phyloP scores from a whole-genome alignment of 2,113 vertebrate species.

The Chroicocephalus ridibundus region DNA sequence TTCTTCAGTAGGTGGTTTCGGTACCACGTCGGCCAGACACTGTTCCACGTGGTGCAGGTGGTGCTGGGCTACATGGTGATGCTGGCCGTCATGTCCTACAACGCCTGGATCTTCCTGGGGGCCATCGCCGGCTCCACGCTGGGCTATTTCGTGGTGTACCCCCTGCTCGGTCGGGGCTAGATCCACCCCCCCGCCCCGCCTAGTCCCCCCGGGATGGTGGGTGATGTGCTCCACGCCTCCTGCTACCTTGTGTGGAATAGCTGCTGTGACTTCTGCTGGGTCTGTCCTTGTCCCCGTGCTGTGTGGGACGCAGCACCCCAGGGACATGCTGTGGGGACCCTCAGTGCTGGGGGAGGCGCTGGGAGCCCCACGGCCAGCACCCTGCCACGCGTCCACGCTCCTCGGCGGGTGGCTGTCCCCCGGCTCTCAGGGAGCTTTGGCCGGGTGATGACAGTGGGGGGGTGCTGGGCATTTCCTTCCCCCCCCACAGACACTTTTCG shows the following conservation, averaged over 20 bases:
- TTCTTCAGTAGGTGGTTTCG: constrained; percentile 72
- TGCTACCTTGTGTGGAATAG: neutral
- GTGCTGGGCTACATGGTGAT: constrained; percentile 91
- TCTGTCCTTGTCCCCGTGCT: neutral
- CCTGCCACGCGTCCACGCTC: neutral
- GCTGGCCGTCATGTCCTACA: constrained; percentile 97
- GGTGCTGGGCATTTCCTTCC: neutral
- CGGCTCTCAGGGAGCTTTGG: neutral
- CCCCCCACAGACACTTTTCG: neutral
- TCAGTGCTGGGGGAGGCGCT: neutral
- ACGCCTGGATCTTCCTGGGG: constrained; percentile 91
- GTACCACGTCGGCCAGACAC: constrained; percentile 78
- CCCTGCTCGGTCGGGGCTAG: constrained; percentile 74
- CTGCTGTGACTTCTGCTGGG: constrained; percentile 19
- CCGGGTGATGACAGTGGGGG: rapidly evolving
- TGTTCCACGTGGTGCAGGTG: constrained; percentile 87
- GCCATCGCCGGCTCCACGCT: constrained; percentile 81
- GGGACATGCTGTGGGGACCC: neutral
- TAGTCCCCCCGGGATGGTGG: neutral
- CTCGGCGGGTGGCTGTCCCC: neutral
- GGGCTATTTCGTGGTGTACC: constrained; percentile 89
- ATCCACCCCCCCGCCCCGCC: neutral
- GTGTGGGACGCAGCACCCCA: neutral
- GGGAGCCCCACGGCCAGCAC: neutral
- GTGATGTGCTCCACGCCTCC: neutral